Base-by-base conservation (phyloP, 2,888 invertebrate species). In the Clostera curtula region DNA sequence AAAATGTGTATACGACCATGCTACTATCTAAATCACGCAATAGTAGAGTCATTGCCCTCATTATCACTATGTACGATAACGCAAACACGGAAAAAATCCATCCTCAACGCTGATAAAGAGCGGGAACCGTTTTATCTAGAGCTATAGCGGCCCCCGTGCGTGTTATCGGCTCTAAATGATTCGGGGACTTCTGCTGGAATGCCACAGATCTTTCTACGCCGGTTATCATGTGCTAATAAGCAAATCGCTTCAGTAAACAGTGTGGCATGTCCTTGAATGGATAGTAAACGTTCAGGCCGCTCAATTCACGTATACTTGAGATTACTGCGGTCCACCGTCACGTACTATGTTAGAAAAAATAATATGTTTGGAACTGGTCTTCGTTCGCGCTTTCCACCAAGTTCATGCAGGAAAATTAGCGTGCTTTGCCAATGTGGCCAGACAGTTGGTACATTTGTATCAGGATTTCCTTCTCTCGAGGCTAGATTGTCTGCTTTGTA, bases 41-140 rank as follows among this genome's bases (percentile, higher is more conserved):
- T 50, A 56, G 44, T 40, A 41, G 56, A 79, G 70, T 76, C 72
- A 50, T 63, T 66, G 70, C 53, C 64, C 76, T 57, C 61, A 56
- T 67, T 77, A 80, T 77, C 80, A 49, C 57, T 56, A 65, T 64
- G 62, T 50, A 61, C 65, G 80, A 80, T 82, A 77, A 70, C 64
- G 60, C 63, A 54, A 63, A 67, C 51, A 68, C 70, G 73, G 71
- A 77, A 82, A 76, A 77, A 77, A 72, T 65, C 65, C 71, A 56
- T 63, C 57, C 60, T 65, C 55, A 51, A 48, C 44, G 38, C 42
- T 61, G 74, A 77, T 77, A 71, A 64, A 54, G 39, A 38, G n/a
- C 23, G 33, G 34, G 34, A 40, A 31, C 70, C 66, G 69, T 51
- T 51, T 29, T 52, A 37, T 40, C 22, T 26, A 54, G 70, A 58